A percentile compares a stretch with the other conserved stretches of the same genome.
Evolutionary conservation across 2,797 vertebrate species (phyloP).

Genomic region (Sebastes kiyomatsui): DNA sequence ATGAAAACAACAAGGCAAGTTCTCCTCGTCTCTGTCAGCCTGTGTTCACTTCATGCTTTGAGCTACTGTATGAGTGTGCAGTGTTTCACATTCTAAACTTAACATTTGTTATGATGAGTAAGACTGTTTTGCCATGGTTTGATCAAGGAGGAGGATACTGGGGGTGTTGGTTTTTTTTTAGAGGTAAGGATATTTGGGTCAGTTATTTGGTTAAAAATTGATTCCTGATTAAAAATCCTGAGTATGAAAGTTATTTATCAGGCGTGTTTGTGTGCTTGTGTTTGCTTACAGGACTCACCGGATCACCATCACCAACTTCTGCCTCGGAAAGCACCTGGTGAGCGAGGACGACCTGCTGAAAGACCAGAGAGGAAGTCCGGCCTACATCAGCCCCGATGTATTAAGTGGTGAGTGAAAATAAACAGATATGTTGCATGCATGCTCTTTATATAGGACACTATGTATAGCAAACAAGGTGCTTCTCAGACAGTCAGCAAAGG

Average conservation of each 20-base stretch:
- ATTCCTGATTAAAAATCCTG: not conserved
- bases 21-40: not conserved
- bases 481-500: not conserved
- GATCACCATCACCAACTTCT: conserved; percentile 99
- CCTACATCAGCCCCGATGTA: conserved; percentile 98
- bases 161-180: not conserved
- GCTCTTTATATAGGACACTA: not conserved
- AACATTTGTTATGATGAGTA: conserved; percentile 25
- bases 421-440: not conserved
- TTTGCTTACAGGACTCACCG: conserved; percentile 89
- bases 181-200: not conserved
- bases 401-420: conserved; percentile 88
- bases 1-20: conserved; percentile 26
- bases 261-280: conserved; percentile 22
- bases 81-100: conserved; percentile 24
- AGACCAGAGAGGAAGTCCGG: conserved; percentile 98
- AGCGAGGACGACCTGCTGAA: conserved; percentile 98
- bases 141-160: not conserved
- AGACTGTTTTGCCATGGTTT: not conserved
- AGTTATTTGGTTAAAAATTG: not conserved
- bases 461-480: not conserved
- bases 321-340: conserved; percentile 98
- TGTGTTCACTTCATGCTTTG: conserved; percentile 8
- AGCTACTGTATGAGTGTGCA: not conserved
- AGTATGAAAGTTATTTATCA: not conserved